These are phyloP conservation scores for Tauraco hartlaubi DNA, from an alignment of 2,797 vertebrate genomes.

Conservation along the genomic window DNA sequence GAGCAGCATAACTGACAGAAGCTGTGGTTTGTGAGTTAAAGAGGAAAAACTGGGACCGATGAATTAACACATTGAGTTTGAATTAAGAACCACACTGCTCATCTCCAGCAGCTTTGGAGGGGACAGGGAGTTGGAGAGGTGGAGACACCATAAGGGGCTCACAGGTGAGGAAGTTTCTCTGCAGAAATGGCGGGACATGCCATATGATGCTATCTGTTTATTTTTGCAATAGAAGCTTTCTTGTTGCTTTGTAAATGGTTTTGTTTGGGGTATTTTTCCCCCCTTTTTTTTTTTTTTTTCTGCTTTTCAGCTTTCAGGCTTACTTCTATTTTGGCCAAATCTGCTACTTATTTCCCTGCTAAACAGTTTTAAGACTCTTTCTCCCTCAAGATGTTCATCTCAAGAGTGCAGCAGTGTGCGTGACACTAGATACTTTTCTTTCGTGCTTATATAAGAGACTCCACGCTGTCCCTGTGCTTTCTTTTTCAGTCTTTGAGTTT, in stretches of 20 bases:
- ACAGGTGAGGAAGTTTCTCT: background rate
- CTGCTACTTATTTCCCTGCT: background rate
- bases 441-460: background rate
- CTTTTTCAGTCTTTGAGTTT: background rate
- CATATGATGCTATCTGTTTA: background rate
- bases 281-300: background rate
- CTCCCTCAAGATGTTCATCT: background rate
- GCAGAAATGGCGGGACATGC: background rate
- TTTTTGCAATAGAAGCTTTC: accelerated
- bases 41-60: background rate
- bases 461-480: accelerated
- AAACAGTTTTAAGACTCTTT: background rate
- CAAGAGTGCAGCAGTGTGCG: background rate
- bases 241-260: background rate
- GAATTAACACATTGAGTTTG: background rate
- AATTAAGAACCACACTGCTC: background rate
- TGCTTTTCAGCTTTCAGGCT: background rate
- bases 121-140: no score
- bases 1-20: background rate
- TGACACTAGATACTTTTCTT: background rate
- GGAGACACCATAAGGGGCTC: accelerated
- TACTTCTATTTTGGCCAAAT: background rate
- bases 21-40: accelerated
- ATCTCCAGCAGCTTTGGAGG: background rate
- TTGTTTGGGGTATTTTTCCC: accelerated